Evolutionary conservation across 2,888 invertebrate species (phyloP).

Genomic region (Nezara viridula): DNA sequence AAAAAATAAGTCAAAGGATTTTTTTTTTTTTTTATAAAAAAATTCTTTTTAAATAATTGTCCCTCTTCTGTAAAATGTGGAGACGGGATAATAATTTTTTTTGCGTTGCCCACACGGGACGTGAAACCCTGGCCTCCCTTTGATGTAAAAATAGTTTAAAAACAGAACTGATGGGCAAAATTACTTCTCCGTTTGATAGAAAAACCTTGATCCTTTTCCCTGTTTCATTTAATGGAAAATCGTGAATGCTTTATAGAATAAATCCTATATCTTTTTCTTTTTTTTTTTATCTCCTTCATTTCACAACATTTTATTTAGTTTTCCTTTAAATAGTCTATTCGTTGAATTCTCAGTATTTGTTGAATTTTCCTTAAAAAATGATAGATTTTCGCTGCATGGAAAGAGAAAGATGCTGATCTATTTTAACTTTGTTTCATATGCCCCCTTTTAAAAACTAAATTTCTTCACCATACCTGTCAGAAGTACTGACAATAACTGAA

Average conservation of each 20-base stretch:
- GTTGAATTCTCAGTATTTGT: too few species aligned
- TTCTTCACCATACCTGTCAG: too few species aligned
- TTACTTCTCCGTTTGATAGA: not conserved
- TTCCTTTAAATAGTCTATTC: too few species aligned
- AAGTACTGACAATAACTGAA: too few species aligned
- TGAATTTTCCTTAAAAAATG: too few species aligned
- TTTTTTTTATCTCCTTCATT: not conserved
- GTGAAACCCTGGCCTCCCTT: not conserved
- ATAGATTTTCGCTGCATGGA: too few species aligned
- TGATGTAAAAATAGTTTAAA: conserved; percentile 12
- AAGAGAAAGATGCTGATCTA: too few species aligned
- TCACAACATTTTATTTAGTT: not conserved
- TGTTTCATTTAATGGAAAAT: not conserved
- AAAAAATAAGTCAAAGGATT: not conserved
- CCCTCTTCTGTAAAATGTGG: not conserved
- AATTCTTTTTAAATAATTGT: not conserved
- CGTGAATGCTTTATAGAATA: not conserved
- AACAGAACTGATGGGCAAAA: not conserved
- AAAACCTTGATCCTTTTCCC: not conserved
- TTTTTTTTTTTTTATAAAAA: not conserved
- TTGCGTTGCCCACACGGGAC: not conserved
- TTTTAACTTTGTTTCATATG: too few species aligned
- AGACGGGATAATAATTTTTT: not conserved
- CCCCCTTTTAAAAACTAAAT: too few species aligned
- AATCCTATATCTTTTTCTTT: not conserved